A percentile compares a stretch with the other conserved stretches of the same genome.
Conservation (phyloP, 1,140 invertebrate genomes). For the Arctopsyche grandis region DNA sequence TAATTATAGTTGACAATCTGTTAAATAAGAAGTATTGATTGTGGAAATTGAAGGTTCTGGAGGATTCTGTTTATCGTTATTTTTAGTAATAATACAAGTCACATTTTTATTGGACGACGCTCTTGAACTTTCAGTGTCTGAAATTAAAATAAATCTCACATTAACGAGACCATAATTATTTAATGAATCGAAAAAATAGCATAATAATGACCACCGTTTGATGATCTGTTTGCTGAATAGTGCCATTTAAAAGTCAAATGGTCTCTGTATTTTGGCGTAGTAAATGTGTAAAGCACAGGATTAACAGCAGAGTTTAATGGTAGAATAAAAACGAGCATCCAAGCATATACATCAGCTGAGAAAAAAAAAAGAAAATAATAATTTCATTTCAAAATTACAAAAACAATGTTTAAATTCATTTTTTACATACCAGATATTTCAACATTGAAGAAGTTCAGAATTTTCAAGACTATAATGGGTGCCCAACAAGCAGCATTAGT, state of each 20-base stretch:
- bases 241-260: conserved; percentile 55
- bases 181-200: neutral
- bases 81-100: conserved; percentile 39
- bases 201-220: conserved; percentile 34
- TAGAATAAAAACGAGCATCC: conserved; percentile 80
- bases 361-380: conserved; percentile 40
- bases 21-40: conserved; percentile 9
- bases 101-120: conserved; percentile 53
- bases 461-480: conserved; percentile 77
- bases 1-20: conserved; percentile 30
- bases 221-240: conserved; percentile 50
- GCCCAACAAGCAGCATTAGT: conserved; percentile 81
- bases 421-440: conserved; percentile 64
- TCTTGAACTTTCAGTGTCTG: conserved; percentile 54
- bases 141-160: too few relatives aligned
- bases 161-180: too few relatives aligned
- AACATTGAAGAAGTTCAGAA: conserved; percentile 69
- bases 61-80: neutral
- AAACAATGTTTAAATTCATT: neutral
- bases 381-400: neutral
- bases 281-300: conserved; percentile 83
- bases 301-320: conserved; percentile 84
- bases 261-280: conserved; percentile 74
- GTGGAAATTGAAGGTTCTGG: neutral
- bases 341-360: conserved; percentile 75